Evolutionary conservation across 2,797 vertebrate species (phyloP), one percentile per base, ranked within the genome.

Genomic region (Xerus rutilus): DNA sequence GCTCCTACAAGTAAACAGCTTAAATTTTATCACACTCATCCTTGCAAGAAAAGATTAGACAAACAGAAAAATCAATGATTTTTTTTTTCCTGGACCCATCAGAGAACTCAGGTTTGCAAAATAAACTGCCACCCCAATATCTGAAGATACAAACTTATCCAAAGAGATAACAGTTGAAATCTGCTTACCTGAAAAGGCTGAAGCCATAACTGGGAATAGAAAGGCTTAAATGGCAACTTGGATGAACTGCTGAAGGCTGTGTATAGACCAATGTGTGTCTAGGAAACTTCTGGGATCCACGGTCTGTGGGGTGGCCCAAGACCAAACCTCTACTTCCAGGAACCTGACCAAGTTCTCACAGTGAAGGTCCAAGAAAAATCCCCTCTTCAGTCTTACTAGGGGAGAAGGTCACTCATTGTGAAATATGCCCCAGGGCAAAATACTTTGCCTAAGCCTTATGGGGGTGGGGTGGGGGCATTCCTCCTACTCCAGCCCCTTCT

Each of bases 361-460:
- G 52, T 32, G 57, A 93, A 95, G 43, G 88, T 78, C 45, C 72
- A 52, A 89, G 93, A 93, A 97, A 94, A 23, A 92, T n/a, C 25
- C 64, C 69, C 47, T 88, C 70, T 69, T 43, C 30, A 54, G n/a
- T 86, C 52, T 39, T 64, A 82, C 20, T 49, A 92, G 8, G 65
- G 43, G 43, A 65, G 64, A 52, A 45, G 47, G 88, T 85, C 45
- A 95, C 86, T 86, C 82, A 59, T 62, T 91, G 83, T 89, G 93
- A 97, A 96, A 92, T 74, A 43, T 65, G 92, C 96, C 96, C 92
- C 93, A 86, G 91, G 96, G 94, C 45, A 81, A 97, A 97, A 95
- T 90, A 92, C 88, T 95, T 95, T 77, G 49, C 57, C 52, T 54
- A 20, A 92, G 64, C 70, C 86, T 94, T 59, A 67, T 89, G 52